phyloP scores from a whole-genome alignment of 2,113 vertebrate genomes.

The Terrapene triunguis region DNA sequence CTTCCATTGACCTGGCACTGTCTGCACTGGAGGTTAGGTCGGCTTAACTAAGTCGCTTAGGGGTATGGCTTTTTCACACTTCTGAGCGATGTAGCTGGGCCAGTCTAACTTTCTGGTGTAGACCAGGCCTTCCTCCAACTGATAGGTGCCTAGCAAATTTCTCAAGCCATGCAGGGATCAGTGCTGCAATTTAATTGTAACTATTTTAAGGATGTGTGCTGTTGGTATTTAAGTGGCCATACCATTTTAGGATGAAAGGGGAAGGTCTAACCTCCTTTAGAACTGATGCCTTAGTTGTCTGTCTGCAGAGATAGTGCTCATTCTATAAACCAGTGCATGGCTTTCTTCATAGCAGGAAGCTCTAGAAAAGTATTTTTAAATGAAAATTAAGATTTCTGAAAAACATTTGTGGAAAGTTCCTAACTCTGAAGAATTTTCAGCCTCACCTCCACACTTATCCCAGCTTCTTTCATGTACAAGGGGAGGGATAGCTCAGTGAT shows the following conservation, averaged over 20 bases:
- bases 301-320: slow-evolving; percentile 36
- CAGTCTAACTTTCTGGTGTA: no score
- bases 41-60: no score
- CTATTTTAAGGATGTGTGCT: slow-evolving; percentile 54
- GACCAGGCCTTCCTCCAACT: neutral
- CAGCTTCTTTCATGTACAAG: slow-evolving; percentile 14
- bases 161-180: neutral
- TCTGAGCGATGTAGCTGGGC: no score
- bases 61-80: no score
- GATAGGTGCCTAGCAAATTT: neutral
- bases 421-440: slow-evolving; percentile 39
- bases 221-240: slow-evolving; percentile 30
- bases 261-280: slow-evolving; percentile 63
- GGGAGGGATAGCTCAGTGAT: no score
- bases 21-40: no score
- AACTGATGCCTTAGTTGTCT: slow-evolving; percentile 60
- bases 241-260: slow-evolving; percentile 63
- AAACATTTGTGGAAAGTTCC: slow-evolving; percentile 41
- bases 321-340: slow-evolving; percentile 51
- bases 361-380: slow-evolving; percentile 62
- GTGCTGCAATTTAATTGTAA: slow-evolving; percentile 21
- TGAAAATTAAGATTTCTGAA: neutral
- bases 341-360: slow-evolving; percentile 50
- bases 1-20: no score
- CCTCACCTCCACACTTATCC: slow-evolving; percentile 20